Base-by-base conservation (phyloP, 2,888 invertebrate species). In the Cybosia mesomella region DNA sequence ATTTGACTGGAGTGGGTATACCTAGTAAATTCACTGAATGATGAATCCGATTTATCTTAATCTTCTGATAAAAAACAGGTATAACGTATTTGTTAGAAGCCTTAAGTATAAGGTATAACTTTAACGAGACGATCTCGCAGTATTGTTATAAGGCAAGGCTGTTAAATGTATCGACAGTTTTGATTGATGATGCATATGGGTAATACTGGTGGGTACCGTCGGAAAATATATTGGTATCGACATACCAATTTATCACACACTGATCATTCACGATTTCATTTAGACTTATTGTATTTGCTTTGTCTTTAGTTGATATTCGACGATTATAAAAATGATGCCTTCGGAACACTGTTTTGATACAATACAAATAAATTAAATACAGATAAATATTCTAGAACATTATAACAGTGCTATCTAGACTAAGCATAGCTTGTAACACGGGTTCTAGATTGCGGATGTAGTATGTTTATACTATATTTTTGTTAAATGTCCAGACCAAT, bases 171-270 rank as follows among this genome's bases (percentile, higher is more conserved):
- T 87, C 85, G 89, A 86, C 87, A 83, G 81, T 70, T 77, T 77
- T 92, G 91, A 92, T 91, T 82, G 89, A 92, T 91, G 86, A 84
- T 81, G 75, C 86, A 83, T 81, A 83, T 84, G 86, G 83, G 85
- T 81, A 75, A n/a, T 79, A 76, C 60, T 53, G 64, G 32, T 64
- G 36, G 13, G 49, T 71, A 70, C 73, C 79, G 79, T 68, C 73
- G 76, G 83, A 83, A 87, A 87, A 89, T 85, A 78, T 86, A 87
- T 89, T 88, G 84, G 77, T 76, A 80, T 72, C 77, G 80, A 80
- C 82, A 75, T 73, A 76, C 78, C 84, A 84, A 87, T 89, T 87
- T 85, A 88, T 90, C 83, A 87, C 74, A 75, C 73, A 72, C 75
- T 82, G 83, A 84, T 85, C 83, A 86, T 78, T 80, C 73, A 75